Base-by-base conservation (phyloP, 2,113 vertebrate genomes). In the Oxygymnocypris stewartii region DNA sequence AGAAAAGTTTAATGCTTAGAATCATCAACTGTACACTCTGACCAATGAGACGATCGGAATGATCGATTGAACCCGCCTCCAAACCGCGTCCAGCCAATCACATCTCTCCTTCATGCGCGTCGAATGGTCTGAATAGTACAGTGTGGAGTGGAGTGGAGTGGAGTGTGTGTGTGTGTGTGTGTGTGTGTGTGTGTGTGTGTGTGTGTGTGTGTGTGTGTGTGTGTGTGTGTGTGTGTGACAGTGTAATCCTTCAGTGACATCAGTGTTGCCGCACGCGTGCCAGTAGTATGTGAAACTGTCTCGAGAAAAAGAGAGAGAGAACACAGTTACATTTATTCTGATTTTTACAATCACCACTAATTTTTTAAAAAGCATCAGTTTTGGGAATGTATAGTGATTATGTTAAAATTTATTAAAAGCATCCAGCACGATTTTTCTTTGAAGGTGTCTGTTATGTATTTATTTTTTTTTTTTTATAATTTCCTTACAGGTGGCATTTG, bases 191-290 rank as follows among this genome's bases (percentile, higher is more conserved):
- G 12, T 4, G 20, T 65, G 59, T 57, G 67, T 31, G 42, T 7
- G n/a, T 61, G 20, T 71, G 7, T 2, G 20, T 37, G 13, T 65
- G 69, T 25, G 31, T 1, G n/a, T 63, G 23, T 31, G 13, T 5
- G n/a, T 51, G 6, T 23, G 40, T 54, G 40, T 54, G n/a, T 51
- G 6, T 23, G 40, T 54, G 40, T 54, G 57, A 61, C 75, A 79
- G 73, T 47, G 78, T 92, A 91, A 92, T 93, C 92, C 89, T 79
- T 86, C n/a, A 89, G 79, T 93, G 91, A 93, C 91, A 88, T 88
- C 88, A 93, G 37, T 87, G 88, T 59, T 74, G 31, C 54, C 51
- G 51, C 84, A 35, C 63, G 37, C 74, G 63, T 63, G 63, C 67
- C 78, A n/a, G 44, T 42, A n/a, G 44, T 42, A 44, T 81, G 71